Base-by-base conservation (phyloP, 2,888 invertebrate species). In the Napeogenes inachia region DNA sequence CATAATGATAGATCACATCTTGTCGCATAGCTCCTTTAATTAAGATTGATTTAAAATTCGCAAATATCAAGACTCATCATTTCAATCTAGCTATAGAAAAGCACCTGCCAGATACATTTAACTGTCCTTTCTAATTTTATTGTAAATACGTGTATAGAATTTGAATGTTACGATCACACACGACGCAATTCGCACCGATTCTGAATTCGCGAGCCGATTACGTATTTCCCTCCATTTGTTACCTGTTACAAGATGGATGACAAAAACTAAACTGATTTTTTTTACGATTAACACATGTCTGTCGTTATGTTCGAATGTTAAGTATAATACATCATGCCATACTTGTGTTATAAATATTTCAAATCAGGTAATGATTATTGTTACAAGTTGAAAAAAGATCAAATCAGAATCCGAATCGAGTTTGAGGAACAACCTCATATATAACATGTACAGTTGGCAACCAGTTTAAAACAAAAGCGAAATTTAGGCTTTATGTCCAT, bases 391-490 rank as follows among this genome's bases (percentile, higher is more conserved):
- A 64, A 64, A 64, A 65, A 85, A 84, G 58, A 78, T 85, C 84
- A 84, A 87, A 87, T 87, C 87, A 82, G 84, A 84, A 81, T 80
- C 73, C 70, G 78, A 83, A 84, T 85, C 84, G 78, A 84, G 85
- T 86, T 87, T 82, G 83, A 87, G 84, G 85, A 85, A 82, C 87
- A 85, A 85, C 80, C 82, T 80, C 80, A 81, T 62, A 61, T 60
- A 57, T 65, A 62, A 65, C 65, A 60, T 8, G 67, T 58, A 64
- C 64, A 58, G 62, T 57, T 50, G 35, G 57, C 67, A 54, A 46
- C 64, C 38, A 54, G 21, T 13, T 13, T 54, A 30, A 55, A 61
- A 45, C 42, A 38, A 21, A 13, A 62, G 13, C 55, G 55, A 54
- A 67, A 62, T 67, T 47, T 61, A 57, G 59, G 54, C 67, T 67